Base-by-base conservation (phyloP, 2,113 vertebrate genomes). In the Chiloscyllium plagiosum region DNA sequence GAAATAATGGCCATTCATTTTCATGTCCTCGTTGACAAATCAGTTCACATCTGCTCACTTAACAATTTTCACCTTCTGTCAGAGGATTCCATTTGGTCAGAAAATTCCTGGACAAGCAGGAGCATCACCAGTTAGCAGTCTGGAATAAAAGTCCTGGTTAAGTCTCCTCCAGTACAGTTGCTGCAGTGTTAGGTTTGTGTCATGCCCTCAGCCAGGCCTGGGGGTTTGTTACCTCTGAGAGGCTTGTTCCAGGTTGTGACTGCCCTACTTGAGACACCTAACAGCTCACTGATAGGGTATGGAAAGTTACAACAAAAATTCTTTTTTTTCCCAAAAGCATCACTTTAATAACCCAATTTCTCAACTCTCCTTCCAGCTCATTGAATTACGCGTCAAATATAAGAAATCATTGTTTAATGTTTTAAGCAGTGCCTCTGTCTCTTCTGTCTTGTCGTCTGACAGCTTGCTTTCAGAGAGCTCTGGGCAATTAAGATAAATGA, bases 351-450 rank as follows among this genome's bases (percentile, higher is more conserved):
- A 50, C 29, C 3, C 42, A 33, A 61, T 95, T 69, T 50, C 69
- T 76, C 69, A 76, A 72, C 37, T 4, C 22, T 50, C 42, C 68
- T 52, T 26, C 24, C 66, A 47, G 42, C 47, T 29, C 37, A 72
- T 72, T 33, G 94, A 50, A 52, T 95, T 52, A 95, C 68, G 29
- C 50, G 68, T 76, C 47, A 33, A 50, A 95, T 72, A 52, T 95
- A 68, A 70, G 12, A 95, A 95, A 95, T 95, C 68, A 95, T 22
- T 33, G 42, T 76, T 95, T 72, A 95, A 95, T 95, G 72, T 95
- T 95, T 95, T 52, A 95, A 4, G 24, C 61, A 15, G 42, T 47
- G 24, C 37, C 92, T 42, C 37, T 33, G 29, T 24, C 92, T 26
- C 22, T 72, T 95, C 24, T 52, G 86, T 47, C 86, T 50, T 89